Evolutionary conservation across 2,888 invertebrate genomes (phyloP), one percentile per base, ranked within the genome.

Genomic region (Phania funesta): DNA sequence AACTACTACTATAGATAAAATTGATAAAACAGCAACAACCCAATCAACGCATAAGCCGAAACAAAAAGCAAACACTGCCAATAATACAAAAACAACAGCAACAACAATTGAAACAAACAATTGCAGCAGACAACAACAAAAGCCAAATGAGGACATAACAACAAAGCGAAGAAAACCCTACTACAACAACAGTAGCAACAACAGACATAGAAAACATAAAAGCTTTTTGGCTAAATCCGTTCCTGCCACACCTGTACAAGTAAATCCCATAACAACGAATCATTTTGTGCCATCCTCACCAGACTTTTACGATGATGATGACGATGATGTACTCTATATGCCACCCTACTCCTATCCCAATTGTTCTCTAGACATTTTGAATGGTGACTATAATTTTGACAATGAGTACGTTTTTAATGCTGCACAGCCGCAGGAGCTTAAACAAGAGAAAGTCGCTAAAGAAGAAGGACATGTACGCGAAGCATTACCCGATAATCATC

Each of bases 221-320:
- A 82, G 75, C 50, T 83, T 74, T 74, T 80, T 78, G 75, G 74
- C 82, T 68, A 84, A 83, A 84, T 85, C 85, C 77, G 83, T 84
- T 70, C 84, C 85, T 86, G 82, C 87, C 85, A 82, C 88, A 87
- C 84, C 89, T 86, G 64, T 87, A 88, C 76, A 84, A 84, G 80
- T 83, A 71, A 82, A 84, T 86, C 79, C 83, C 80, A 35, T 79
- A 79, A 62, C 80, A 82, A 73, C 85, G 80, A 80, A 80, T 68
- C 20, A 75, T 65, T 84, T 80, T 80, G 73, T 84, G 81, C 78
- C 84, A 85, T 26, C 85, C 84, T 20, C 86, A 80, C 44, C 85
- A 81, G 65, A 84, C 35, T 71, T 81, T 84, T 54, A 76, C 38
- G 80, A 80, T 75, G 67, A 38, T 50, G 58, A 76, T n/a, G 41